Conservation (phyloP, 1,140 invertebrate genomes). For the Scaptomyza hsui region DNA sequence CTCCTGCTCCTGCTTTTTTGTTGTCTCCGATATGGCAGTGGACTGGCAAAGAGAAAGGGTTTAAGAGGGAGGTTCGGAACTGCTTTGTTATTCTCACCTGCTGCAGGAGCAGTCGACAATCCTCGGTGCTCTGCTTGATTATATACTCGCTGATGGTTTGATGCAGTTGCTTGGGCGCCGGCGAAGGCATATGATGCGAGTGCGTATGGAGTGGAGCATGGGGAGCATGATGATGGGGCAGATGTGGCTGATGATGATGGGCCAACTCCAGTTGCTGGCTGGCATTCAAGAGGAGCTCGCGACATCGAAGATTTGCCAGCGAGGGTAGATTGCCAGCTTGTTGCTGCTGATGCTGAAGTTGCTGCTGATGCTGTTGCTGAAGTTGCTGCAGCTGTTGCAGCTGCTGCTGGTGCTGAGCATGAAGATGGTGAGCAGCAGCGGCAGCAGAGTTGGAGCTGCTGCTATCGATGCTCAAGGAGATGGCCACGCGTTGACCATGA, state of each 20-base stretch:
- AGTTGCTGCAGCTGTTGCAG: background rate
- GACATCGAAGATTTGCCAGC: conserved; percentile 56
- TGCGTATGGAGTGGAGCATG: background rate
- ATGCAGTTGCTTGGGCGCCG: conserved; percentile 60
- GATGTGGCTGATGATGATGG: background rate
- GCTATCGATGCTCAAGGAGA: conserved; percentile 73
- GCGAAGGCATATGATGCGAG: conserved; percentile 26
- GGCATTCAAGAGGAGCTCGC: conserved; percentile 56
- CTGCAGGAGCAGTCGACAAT: conserved; percentile 86
- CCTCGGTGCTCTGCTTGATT: conserved; percentile 87
- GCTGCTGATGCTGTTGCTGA: background rate
- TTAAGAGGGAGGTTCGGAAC: too few species aligned
- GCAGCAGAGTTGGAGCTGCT: background rate
- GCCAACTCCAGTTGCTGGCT: conserved; percentile 40
- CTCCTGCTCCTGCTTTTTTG: conserved; percentile 50
- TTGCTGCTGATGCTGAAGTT: conserved; percentile 26
- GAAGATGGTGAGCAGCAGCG: background rate
- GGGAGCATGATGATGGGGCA: background rate
- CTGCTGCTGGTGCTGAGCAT: conserved; percentile 19
- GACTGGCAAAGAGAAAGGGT: conserved; percentile 50
- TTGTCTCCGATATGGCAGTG: conserved; percentile 74
- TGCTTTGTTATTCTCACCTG: conserved; percentile 64
- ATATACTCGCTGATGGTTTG: conserved; percentile 85
- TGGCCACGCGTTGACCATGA: conserved; percentile 54
- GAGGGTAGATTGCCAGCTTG: conserved; percentile 34